Conservation (phyloP, 2,797 vertebrate species). For the Gobio occitaniae region DNA sequence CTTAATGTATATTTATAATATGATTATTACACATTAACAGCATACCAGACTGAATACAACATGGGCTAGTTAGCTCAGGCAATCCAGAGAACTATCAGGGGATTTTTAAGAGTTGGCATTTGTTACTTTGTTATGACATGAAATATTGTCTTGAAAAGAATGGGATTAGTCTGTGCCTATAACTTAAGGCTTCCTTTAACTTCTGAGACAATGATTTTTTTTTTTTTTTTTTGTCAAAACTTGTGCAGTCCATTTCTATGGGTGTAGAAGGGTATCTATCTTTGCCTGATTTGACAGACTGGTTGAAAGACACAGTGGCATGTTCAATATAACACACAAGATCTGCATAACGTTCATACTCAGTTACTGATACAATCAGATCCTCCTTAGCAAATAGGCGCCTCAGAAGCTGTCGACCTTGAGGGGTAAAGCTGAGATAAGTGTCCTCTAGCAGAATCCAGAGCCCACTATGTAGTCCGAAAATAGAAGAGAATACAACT, state of each 20-base stretch:
- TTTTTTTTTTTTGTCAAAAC: background rate
- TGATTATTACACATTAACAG: background rate
- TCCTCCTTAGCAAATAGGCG: constrained; percentile 50
- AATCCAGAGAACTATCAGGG: background rate
- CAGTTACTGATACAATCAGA: constrained; percentile 54
- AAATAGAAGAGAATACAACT: constrained; percentile 71
- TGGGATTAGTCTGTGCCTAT: background rate
- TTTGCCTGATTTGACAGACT: constrained; percentile 1
- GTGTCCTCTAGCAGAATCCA: constrained; percentile 61
- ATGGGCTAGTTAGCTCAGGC: background rate
- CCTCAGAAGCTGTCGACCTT: constrained; percentile 66
- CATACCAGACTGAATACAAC: background rate
- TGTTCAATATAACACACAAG: constrained; percentile 32
- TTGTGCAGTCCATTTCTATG: background rate
- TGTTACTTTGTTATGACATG: constrained; percentile 15
- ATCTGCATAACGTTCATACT: constrained; percentile 44
- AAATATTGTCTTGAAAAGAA: background rate
- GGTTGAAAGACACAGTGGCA: background rate
- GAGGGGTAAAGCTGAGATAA: constrained; percentile 68
- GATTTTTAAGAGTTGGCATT: background rate
- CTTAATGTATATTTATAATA: background rate
- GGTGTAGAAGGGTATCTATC: background rate
- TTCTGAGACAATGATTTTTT: background rate
- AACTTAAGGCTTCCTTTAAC: background rate
- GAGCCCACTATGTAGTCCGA: constrained; percentile 55